A percentile compares a stretch with the other conserved stretches of the same genome.
Conservation (phyloP, 2,797 vertebrate species). For the Aulostomus chinensis region DNA sequence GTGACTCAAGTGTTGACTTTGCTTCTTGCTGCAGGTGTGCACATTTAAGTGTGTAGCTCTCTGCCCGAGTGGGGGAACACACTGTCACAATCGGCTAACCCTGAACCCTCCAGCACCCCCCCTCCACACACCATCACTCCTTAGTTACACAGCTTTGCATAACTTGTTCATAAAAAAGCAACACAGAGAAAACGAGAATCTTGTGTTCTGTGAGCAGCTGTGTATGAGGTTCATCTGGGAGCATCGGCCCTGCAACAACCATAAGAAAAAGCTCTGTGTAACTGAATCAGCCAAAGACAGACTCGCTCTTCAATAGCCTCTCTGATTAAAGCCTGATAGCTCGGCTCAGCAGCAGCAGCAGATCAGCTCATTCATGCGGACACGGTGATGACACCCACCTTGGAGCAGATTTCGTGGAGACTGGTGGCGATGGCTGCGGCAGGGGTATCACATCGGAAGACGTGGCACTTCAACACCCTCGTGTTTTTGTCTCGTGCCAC, state of each 20-base stretch:
- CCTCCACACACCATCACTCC: too few species aligned
- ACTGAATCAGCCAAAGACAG: constrained; percentile 9
- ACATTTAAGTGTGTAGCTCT: constrained; percentile 1
- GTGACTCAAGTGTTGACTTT: neutral
- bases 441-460: constrained; percentile 98
- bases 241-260: neutral
- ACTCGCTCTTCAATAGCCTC: too few species aligned
- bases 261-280: neutral
- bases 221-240: neutral
- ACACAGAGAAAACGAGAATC: neutral
- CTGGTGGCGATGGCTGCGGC: constrained; percentile 97
- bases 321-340: constrained; percentile 25
- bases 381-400: constrained; percentile 48
- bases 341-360: constrained; percentile 21
- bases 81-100: too few species aligned
- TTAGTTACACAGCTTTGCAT: too few species aligned
- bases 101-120: too few species aligned
- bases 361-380: constrained; percentile 3
- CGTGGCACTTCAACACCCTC: constrained; percentile 97
- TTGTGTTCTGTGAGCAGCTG: neutral
- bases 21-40: constrained; percentile 3
- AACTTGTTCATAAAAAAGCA: too few species aligned
- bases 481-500: constrained; percentile 98
- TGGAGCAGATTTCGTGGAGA: constrained; percentile 98
- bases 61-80: too few species aligned